A percentile compares a stretch with the other conserved stretches of the same genome.
Evolutionary conservation across 2,113 vertebrate genomes (phyloP).

Genomic region (Lutjanus erythropterus): DNA sequence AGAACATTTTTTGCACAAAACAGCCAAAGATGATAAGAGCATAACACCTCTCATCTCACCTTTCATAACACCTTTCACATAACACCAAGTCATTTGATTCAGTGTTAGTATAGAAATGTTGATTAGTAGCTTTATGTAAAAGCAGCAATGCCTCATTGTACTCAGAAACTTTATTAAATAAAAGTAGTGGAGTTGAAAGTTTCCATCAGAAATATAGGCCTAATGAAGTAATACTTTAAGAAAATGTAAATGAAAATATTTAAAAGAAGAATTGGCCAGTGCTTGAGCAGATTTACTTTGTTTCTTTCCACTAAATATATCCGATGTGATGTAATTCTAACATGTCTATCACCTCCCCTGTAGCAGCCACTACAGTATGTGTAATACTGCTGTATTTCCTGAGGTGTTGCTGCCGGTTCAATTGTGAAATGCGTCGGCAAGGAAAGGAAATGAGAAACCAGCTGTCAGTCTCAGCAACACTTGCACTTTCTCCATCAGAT

Average conservation of each 20-base stretch:
- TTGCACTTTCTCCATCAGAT: slow-evolving; percentile 21
- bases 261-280: not conserved
- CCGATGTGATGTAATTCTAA: not conserved
- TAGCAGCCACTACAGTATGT: not conserved
- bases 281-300: not conserved
- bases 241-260: too few relatives aligned
- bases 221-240: too few relatives aligned
- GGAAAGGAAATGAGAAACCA: slow-evolving; percentile 19
- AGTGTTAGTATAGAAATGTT: too few relatives aligned
- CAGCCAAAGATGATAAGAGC: too few relatives aligned
- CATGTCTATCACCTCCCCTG: not conserved
- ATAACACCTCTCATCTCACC: too few relatives aligned
- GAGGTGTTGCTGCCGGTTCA: slow-evolving; percentile 37
- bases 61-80: too few relatives aligned
- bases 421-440: slow-evolving; percentile 20
- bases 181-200: not conserved
- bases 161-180: too few relatives aligned
- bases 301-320: not conserved
- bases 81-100: too few relatives aligned
- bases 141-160: too few relatives aligned
- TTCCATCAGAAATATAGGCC: too few relatives aligned
- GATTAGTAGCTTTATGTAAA: too few relatives aligned
- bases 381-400: slow-evolving; percentile 25
- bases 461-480: slow-evolving; percentile 32
- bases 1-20: too few relatives aligned